phyloP scores from a whole-genome alignment of 1,140 invertebrate genomes.

The Cotesia glomerata region DNA sequence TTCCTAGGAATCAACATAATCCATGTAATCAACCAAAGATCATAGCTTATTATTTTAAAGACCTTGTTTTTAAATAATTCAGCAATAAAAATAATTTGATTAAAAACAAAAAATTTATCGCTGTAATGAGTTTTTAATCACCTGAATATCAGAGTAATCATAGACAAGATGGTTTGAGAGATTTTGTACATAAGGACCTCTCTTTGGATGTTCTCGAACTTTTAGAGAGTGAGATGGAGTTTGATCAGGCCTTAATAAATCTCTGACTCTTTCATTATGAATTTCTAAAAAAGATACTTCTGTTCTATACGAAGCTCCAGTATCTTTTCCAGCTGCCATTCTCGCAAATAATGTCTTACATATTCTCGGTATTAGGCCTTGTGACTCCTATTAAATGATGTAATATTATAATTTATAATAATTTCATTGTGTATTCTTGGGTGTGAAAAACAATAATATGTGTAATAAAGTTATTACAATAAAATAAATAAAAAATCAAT shows the following conservation, averaged over 20 bases:
- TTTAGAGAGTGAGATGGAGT: constrained; percentile 74
- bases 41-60: neutral
- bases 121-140: constrained; percentile 45
- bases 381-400: constrained; percentile 69
- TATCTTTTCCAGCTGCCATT: constrained; percentile 79
- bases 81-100: too few species aligned
- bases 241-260: constrained; percentile 75
- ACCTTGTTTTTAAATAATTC: too few species aligned
- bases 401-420: neutral
- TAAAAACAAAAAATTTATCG: neutral
- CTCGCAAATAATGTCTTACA: constrained; percentile 79
- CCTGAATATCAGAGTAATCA: constrained; percentile 84
- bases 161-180: constrained; percentile 85
- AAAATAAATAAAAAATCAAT: constrained; percentile 36
- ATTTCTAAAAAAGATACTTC: constrained; percentile 90
- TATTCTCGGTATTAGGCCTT: constrained; percentile 87
- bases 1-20: constrained; percentile 62
- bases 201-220: constrained; percentile 89
- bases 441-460: neutral
- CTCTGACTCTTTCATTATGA: constrained; percentile 90
- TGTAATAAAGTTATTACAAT: neutral
- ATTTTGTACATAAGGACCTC: constrained; percentile 94
- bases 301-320: constrained; percentile 81
- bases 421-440: constrained; percentile 15
- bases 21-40: constrained; percentile 2